Evolutionary conservation across 2,888 invertebrate genomes (phyloP), one percentile per base, ranked within the genome.

Genomic region (Antitype chi): DNA sequence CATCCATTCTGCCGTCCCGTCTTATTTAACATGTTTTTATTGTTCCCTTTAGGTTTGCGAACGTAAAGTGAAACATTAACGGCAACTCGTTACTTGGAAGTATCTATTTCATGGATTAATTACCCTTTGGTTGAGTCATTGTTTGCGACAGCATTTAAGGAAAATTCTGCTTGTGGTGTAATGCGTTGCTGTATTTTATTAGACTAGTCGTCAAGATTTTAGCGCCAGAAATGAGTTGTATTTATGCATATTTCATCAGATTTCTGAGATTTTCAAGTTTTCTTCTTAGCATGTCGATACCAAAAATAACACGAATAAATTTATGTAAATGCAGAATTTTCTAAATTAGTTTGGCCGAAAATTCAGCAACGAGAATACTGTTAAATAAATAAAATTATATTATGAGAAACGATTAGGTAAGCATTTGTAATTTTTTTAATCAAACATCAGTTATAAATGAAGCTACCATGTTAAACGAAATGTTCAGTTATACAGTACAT

Each of bases 11-110:
- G 90, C 89, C 86, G 87, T 85, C 85, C 86, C 87, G 89, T 91
- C 91, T 93, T 93, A 92, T 91, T 93, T 91, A 90, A 89, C 90
- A 89, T 92, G 91, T 87, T 93, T 93, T 93, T 94, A 94, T 94
- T 93, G 90, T 92, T 91, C 88, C 85, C 83, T 90, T 82, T 84
- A 85, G 87, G 87, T 88, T 88, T 87, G 73, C 81, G 82, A 85
- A 85, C 86, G 80, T 89, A 87, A 87, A 89, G 85, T 87, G 76
- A 84, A 88, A 87, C 84, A 86, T 85, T 88, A 85, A 84, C 59
- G 83, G 70, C 76, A 70, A 79, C 74, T 87, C 82, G 87, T 85
- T 81, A 83, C 83, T 78, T 52, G 75, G 53, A 71, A 70, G 83
- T 84, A 74, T 85, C 83, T 87, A 87, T 86, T 87, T 88, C 85